Evolutionary conservation across 2,113 vertebrate genomes (phyloP).

Genomic region (Nibea albiflora): DNA sequence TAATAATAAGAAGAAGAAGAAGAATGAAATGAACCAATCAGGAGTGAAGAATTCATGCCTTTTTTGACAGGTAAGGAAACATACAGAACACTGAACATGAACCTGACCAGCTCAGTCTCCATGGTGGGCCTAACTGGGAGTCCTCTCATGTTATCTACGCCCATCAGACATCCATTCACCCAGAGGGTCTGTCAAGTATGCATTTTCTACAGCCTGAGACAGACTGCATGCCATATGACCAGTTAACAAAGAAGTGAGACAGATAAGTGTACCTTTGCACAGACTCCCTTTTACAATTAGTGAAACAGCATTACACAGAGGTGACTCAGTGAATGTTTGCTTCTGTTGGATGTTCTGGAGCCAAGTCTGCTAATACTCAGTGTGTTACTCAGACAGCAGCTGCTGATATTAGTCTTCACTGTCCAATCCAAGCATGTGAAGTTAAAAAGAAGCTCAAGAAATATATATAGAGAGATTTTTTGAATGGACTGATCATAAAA

Average conservation of each 20-base stretch:
- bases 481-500: background rate
- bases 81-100: background rate
- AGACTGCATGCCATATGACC: constrained; percentile 21
- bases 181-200: constrained; percentile 21
- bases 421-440: background rate
- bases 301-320: constrained; percentile 22
- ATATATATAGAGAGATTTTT: background rate
- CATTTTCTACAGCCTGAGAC: constrained; percentile 15
- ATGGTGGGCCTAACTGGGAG: constrained; percentile 6
- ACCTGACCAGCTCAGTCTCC: background rate
- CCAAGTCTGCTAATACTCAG: constrained; percentile 2
- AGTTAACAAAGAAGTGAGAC: constrained; percentile 50
- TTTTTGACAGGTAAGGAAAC: no score
- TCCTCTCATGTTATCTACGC: constrained; percentile 10
- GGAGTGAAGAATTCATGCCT: background rate
- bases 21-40: no score
- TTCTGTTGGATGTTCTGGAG: background rate
- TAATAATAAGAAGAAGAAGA: no score
- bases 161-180: constrained; percentile 22
- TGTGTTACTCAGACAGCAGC: constrained; percentile 59
- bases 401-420: constrained; percentile 31
- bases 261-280: constrained; percentile 32
- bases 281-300: constrained; percentile 37
- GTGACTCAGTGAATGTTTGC: constrained; percentile 46
- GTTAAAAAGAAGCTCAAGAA: background rate